These are phyloP conservation scores for Pheosia tremula DNA, from an alignment of 2,888 invertebrate genomes.

Conservation along the genomic window DNA sequence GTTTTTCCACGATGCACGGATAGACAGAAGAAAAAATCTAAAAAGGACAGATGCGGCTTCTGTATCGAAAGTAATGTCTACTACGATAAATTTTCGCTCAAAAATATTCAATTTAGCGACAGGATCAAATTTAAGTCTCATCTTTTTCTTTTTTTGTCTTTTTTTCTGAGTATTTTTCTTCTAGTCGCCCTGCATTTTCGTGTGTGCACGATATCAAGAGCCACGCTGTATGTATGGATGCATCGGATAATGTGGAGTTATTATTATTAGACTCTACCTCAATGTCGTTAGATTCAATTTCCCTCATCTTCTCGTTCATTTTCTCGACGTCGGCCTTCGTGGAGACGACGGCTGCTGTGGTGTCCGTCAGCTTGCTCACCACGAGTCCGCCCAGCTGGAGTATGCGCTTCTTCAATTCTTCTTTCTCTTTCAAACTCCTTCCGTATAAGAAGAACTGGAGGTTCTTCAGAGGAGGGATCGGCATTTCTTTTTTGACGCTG, in stretches of 20 bases:
- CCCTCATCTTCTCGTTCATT: constrained; percentile 86
- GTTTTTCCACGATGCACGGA: too few relatives aligned
- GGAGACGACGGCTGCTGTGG: constrained; percentile 91
- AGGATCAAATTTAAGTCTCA: too few relatives aligned
- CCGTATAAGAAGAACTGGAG: constrained; percentile 90
- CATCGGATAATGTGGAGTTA: neutral
- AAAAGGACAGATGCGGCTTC: too few relatives aligned
- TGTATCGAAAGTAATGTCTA: too few relatives aligned
- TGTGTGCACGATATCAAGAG: too few relatives aligned
- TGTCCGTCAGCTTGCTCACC: constrained; percentile 85
- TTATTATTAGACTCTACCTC: constrained; percentile 79
- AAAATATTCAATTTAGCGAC: too few relatives aligned
- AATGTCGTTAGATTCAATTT: constrained; percentile 87
- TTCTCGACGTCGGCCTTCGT: constrained; percentile 88
- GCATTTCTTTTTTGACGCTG: constrained; percentile 87
- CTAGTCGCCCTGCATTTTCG: too few relatives aligned
- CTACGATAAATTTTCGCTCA: too few relatives aligned
- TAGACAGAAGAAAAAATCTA: too few relatives aligned
- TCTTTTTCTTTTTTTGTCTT: too few relatives aligned
- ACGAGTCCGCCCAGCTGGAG: constrained; percentile 91
- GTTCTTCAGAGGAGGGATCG: constrained; percentile 89
- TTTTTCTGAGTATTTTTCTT: too few relatives aligned
- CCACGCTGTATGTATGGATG: too few relatives aligned
- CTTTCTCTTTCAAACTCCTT: constrained; percentile 81
- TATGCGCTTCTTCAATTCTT: constrained; percentile 88